A percentile compares a stretch with the other conserved stretches of the same genome.
phyloP scores from a whole-genome alignment of 1,140 invertebrate species.

The Ceratosolen fusciceps region DNA sequence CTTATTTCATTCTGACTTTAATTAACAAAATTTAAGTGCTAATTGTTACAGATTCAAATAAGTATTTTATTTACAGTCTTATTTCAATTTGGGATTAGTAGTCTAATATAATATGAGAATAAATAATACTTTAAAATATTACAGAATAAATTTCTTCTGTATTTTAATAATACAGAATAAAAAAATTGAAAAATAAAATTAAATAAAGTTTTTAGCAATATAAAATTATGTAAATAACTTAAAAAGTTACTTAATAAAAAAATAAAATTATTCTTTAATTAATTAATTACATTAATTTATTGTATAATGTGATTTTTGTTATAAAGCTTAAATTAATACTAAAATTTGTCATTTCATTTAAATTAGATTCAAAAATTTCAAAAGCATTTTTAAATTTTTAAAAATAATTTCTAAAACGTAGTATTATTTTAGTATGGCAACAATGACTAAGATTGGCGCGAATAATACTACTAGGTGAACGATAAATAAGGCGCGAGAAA shows the following conservation, averaged over 20 bases:
- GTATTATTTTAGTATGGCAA: not conserved
- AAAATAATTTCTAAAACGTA: not conserved
- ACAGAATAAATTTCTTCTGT: too few relatives aligned
- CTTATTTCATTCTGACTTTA: too few relatives aligned
- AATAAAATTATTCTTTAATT: not conserved
- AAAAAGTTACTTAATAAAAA: not conserved
- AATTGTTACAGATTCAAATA: too few relatives aligned
- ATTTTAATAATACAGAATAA: not conserved
- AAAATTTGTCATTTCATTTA: too few relatives aligned
- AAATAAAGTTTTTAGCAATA: not conserved
- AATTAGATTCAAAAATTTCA: not conserved
- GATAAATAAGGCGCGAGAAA: conserved; percentile 17
- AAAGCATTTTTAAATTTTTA: not conserved
- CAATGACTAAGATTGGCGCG: conserved; percentile 39
- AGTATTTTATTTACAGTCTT: too few relatives aligned
- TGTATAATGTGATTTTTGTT: too few relatives aligned
- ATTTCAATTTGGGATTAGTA: too few relatives aligned
- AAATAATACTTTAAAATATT: too few relatives aligned
- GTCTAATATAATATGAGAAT: too few relatives aligned
- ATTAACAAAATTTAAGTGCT: too few relatives aligned
- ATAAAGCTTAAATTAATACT: too few relatives aligned
- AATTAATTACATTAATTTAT: too few relatives aligned
- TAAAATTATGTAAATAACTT: not conserved
- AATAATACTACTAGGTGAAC: not conserved
- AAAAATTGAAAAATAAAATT: not conserved